Conservation (phyloP, 2,888 invertebrate species). For the Rhyacophila evoluta region DNA sequence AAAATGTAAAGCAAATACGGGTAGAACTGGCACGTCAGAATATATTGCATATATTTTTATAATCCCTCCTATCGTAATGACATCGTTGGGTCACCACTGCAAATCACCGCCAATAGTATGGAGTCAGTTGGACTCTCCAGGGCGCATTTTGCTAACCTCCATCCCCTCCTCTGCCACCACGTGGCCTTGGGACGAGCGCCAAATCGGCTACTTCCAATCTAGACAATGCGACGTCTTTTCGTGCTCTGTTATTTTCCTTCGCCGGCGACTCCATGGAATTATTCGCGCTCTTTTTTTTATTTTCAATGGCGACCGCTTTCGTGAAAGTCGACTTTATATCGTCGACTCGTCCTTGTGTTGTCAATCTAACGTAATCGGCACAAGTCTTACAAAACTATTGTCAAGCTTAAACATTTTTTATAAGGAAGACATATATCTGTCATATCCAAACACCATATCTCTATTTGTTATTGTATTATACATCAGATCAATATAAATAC, state of each 20-base stretch:
- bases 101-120: constrained; percentile 3
- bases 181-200: constrained; percentile 10
- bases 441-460: no score
- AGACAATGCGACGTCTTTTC: constrained; percentile 14
- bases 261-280: background rate
- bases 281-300: background rate
- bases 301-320: background rate
- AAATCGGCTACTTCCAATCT: constrained; percentile 22
- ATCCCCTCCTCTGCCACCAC: background rate
- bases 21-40: no score
- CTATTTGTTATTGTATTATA: no score
- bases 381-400: no score
- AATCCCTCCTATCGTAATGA: background rate
- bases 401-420: no score
- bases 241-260: background rate
- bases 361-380: no score
- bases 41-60: no score
- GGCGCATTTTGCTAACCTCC: background rate
- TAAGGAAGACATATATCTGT: no score
- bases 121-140: constrained; percentile 4
- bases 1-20: no score
- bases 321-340: no score
- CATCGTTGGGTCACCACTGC: background rate
- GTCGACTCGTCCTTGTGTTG: no score
- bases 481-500: no score